Evolutionary conservation across 1,140 invertebrate genomes (phyloP).

Genomic region (Drosophila suzukii): DNA sequence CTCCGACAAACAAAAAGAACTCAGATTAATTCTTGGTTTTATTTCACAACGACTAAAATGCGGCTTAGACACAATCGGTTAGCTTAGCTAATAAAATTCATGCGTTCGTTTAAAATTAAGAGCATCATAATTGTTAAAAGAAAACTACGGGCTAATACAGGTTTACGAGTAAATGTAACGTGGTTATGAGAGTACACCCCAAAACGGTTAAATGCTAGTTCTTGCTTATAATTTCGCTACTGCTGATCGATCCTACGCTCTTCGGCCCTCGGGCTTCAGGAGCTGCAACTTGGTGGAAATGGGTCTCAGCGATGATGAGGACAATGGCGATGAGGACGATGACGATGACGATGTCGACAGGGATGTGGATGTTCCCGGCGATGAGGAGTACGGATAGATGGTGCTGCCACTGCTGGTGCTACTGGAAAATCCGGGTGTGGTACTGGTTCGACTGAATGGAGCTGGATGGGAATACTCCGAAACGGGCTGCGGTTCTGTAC

Average conservation of each 20-base stretch:
- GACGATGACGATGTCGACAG: slow-evolving; percentile 10
- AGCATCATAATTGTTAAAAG: slow-evolving; percentile 64
- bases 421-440: slow-evolving; percentile 20
- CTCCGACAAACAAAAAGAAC: not conserved
- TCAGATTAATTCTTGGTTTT: slow-evolving; percentile 55
- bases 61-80: slow-evolving; percentile 66
- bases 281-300: slow-evolving; percentile 79
- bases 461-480: slow-evolving; percentile 51
- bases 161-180: slow-evolving; percentile 51
- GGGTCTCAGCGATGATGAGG: slow-evolving; percentile 69
- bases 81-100: slow-evolving; percentile 72
- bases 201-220: slow-evolving; percentile 64
- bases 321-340: slow-evolving; percentile 32
- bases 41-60: slow-evolving; percentile 80
- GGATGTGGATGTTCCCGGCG: slow-evolving; percentile 15
- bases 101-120: slow-evolving; percentile 69
- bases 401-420: slow-evolving; percentile 16
- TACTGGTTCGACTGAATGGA: slow-evolving; percentile 27
- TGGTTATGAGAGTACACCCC: slow-evolving; percentile 58
- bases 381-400: slow-evolving; percentile 22
- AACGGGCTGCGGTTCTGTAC: slow-evolving; percentile 45
- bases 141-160: slow-evolving; percentile 64
- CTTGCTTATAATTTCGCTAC: slow-evolving; percentile 71
- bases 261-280: slow-evolving; percentile 51
- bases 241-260: slow-evolving; percentile 47